These are phyloP conservation scores for Camponotus vicinus DNA, from an alignment of 1,140 invertebrate species.

Conservation along the genomic window DNA sequence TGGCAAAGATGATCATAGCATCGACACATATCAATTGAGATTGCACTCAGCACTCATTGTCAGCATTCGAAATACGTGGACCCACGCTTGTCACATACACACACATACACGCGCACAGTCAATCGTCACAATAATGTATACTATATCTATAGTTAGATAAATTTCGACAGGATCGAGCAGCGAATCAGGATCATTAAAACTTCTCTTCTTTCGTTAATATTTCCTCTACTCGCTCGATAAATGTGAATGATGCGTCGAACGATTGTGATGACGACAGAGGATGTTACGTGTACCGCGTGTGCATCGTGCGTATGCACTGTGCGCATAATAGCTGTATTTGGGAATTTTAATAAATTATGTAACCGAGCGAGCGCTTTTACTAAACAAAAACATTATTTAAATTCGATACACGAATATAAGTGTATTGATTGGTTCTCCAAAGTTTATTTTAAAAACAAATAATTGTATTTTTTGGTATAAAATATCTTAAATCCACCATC, in stretches of 20 bases:
- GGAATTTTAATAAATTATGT: not conserved
- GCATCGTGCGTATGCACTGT: not conserved
- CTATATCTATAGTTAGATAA: not conserved
- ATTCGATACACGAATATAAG: too few relatives aligned
- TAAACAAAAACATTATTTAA: too few relatives aligned
- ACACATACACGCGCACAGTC: not conserved
- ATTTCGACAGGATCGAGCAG: not conserved
- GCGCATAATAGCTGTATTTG: not conserved
- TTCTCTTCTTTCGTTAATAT: not conserved
- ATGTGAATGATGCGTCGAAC: not conserved
- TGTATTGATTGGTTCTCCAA: not conserved
- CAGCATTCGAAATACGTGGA: not conserved
- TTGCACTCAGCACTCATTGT: not conserved
- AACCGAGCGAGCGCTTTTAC: not conserved
- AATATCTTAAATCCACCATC: constrained; percentile 21
- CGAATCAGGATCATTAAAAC: not conserved
- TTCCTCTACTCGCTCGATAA: not conserved
- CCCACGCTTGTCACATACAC: not conserved
- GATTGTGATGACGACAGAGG: not conserved
- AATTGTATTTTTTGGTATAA: constrained; percentile 26
- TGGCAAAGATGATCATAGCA: not conserved
- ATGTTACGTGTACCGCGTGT: not conserved
- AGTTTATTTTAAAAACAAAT: not conserved
- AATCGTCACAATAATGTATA: too few relatives aligned
- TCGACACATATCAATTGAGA: constrained; percentile 4